Percentiles rank a stretch among this genome's conserved stretches.
These are phyloP conservation scores for Agriopis leucophaearia DNA, from an alignment of 2,888 invertebrate genomes.

Conservation along the genomic window DNA sequence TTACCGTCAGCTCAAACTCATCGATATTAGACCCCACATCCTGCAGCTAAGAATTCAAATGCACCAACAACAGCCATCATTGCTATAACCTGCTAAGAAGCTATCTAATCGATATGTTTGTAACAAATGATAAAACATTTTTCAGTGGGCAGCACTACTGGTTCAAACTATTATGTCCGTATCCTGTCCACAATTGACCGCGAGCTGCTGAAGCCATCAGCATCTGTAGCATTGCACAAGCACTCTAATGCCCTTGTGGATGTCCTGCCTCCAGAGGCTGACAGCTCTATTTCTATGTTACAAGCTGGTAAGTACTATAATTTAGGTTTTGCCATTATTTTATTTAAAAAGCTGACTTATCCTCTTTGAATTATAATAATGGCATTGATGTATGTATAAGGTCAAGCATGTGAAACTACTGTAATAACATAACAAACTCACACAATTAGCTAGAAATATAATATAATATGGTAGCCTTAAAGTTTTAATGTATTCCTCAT, in stretches of 20 bases:
- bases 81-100: not conserved
- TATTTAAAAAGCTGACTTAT: no score
- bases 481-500: no score
- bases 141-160: slow-evolving; percentile 97
- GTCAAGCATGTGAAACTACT: no score
- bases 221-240: slow-evolving; percentile 99
- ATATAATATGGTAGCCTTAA: no score
- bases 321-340: not conserved
- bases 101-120: no score
- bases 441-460: no score
- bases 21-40: no score
- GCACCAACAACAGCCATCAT: not conserved
- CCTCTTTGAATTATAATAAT: no score
- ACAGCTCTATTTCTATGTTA: slow-evolving; percentile 99
- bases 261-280: slow-evolving; percentile 99
- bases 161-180: slow-evolving; percentile 99
- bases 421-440: no score
- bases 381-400: no score
- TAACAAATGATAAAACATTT: not conserved
- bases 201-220: slow-evolving; percentile 98
- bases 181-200: slow-evolving; percentile 99
- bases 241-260: slow-evolving; percentile 99
- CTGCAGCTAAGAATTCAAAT: not conserved
- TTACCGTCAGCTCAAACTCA: no score
- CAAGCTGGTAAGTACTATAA: slow-evolving; percentile 89